A percentile compares a stretch with the other conserved stretches of the same genome.
phyloP scores from a whole-genome alignment of 2,113 vertebrate species.

The Paramisgurnus dabryanus region DNA sequence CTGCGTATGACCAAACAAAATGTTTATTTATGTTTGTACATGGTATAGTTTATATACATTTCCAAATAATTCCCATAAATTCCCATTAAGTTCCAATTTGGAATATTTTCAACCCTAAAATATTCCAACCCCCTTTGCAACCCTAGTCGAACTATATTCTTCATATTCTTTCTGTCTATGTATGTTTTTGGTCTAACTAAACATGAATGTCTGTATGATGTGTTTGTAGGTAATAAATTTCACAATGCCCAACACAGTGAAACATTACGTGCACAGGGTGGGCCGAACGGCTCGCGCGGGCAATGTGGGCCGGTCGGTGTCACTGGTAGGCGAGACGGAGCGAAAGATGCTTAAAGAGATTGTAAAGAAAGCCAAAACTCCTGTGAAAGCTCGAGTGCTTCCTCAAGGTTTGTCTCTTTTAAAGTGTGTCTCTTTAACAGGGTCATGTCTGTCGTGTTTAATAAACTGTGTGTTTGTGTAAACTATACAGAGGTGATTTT shows the following conservation, averaged over 20 bases:
- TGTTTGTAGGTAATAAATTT: constrained; percentile 91
- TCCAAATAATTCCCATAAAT: no score
- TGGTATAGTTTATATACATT: no score
- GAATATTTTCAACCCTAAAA: no score
- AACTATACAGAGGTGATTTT: constrained; percentile 84
- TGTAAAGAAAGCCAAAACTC: constrained; percentile 84
- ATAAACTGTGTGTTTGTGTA: not conserved
- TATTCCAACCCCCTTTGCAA: no score
- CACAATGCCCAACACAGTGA: constrained; percentile 94
- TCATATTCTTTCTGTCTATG: no score
- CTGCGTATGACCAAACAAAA: no score
- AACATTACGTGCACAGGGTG: constrained; percentile 96
- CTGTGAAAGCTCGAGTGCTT: constrained; percentile 90
- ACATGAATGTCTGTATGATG: not conserved
- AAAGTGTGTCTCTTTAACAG: not conserved
- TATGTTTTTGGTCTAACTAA: no score
- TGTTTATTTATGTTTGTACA: no score
- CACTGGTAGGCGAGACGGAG: constrained; percentile 92
- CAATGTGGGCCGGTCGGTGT: constrained; percentile 88
- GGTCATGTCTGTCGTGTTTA: no score
- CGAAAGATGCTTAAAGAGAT: constrained; percentile 96
- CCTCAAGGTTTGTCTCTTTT: constrained; percentile 79
- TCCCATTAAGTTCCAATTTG: no score
- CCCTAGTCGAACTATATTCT: no score
- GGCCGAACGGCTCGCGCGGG: constrained; percentile 92